A percentile compares a stretch with the other conserved stretches of the same genome.
phyloP scores from a whole-genome alignment of 2,113 vertebrate genomes.

The Myocastor coypus region DNA sequence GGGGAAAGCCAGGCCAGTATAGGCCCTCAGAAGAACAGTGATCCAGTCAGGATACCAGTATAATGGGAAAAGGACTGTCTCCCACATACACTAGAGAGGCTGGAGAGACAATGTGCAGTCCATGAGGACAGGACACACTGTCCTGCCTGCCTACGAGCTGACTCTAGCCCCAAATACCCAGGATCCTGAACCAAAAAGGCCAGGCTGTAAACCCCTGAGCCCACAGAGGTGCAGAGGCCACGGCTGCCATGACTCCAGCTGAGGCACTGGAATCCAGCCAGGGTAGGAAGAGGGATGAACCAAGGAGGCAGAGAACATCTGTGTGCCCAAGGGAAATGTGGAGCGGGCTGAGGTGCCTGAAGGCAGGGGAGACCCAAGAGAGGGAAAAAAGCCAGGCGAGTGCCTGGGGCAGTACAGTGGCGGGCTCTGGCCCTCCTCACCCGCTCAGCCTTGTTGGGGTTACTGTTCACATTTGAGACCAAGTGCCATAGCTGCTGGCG shows the following conservation, averaged over 20 bases:
- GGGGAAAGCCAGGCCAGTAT: neutral
- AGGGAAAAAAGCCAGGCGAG: neutral
- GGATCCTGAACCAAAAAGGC: neutral
- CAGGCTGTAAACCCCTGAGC: neutral
- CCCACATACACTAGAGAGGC: neutral
- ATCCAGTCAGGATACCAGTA: too few species aligned
- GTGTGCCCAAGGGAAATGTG: neutral
- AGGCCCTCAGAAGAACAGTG: neutral
- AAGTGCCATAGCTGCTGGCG: conserved; percentile 76
- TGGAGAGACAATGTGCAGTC: neutral
- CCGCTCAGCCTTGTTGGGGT: conserved; percentile 81
- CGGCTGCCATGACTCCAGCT: neutral
- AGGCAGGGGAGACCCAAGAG: too few species aligned
- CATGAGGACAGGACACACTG: too few species aligned
- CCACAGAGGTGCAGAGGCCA: neutral
- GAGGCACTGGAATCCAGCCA: neutral
- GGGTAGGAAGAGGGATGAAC: neutral
- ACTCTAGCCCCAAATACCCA: neutral
- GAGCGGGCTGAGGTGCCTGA: neutral
- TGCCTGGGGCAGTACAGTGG: neutral
- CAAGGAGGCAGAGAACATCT: too few species aligned
- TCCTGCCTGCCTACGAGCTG: neutral
- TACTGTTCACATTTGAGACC: conserved; percentile 75
- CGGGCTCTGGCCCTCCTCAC: conserved; percentile 72
- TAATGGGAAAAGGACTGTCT: too few species aligned